These are phyloP conservation scores for Platichthys stellatus DNA, from an alignment of 2,113 vertebrate species.

Conservation along the genomic window DNA sequence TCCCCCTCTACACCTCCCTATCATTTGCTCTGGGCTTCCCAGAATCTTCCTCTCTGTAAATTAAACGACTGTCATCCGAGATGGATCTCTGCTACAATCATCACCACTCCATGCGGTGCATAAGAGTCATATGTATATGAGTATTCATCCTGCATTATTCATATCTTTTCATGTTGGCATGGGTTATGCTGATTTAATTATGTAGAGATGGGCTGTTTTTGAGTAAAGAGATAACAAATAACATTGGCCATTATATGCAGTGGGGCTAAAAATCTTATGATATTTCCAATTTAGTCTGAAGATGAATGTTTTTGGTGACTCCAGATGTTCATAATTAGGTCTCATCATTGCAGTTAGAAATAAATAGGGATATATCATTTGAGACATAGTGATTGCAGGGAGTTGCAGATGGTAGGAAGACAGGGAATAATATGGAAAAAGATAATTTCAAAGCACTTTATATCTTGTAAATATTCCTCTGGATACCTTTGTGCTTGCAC, in stretches of 20 bases:
- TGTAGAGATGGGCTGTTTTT: conserved; percentile 11
- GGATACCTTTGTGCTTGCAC: neutral
- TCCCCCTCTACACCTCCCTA: conserved; percentile 22
- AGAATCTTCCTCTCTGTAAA: conserved; percentile 30
- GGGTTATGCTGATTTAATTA: conserved; percentile 24
- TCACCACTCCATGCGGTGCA: conserved; percentile 7
- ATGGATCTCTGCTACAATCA: conserved; percentile 15
- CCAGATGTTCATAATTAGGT: conserved; percentile 38
- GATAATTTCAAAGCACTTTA: neutral
- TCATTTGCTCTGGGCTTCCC: conserved; percentile 36
- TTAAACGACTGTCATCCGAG: conserved; percentile 35
- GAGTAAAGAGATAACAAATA: neutral
- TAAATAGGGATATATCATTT: conserved; percentile 16
- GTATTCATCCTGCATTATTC: conserved; percentile 5
- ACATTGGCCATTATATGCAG: conserved; percentile 1
- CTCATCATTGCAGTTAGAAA: conserved; percentile 19
- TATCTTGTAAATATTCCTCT: neutral
- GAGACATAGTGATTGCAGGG: neutral
- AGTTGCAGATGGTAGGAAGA: conserved; percentile 13
- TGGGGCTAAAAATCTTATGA: neutral
- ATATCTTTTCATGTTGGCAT: neutral
- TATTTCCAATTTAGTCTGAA: neutral
- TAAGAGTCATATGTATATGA: conserved; percentile 19
- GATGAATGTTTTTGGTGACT: conserved; percentile 14
- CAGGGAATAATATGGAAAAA: neutral